Base-by-base conservation (phyloP, 2,113 vertebrate species). In the Coreoperca whiteheadi region DNA sequence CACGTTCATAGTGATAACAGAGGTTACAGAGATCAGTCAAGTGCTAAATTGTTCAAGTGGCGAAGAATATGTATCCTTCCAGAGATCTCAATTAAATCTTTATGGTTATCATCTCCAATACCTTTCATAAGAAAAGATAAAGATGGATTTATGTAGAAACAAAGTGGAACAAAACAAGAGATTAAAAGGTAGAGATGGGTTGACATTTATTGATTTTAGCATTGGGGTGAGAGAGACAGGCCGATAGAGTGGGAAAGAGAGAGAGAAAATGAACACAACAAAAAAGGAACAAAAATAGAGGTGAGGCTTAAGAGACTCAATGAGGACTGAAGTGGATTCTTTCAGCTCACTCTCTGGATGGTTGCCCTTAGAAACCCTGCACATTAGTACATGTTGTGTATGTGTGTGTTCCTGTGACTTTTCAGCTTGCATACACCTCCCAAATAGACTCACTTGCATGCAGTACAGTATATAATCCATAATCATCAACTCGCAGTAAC, bases 251-350 rank as follows among this genome's bases (percentile, higher is more conserved):
- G 25, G 28, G n/a, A 21, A n/a, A 51, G 53, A 25, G 9, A 30
- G 20, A 4, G 41, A 59, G 46, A 50, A 12, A 65, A 83, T 28
- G 14, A 60, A 46, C 34, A 61, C 20, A 16, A 46, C 18, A 15
- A 70, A 72, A 72, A 34, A 28, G 28, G 41, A 66, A 69, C 50
- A 78, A 81, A 81, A 66, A 68, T 48, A 53, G 71, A 80, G 56
- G 50, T 51, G 53, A 81, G 25, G 70, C 59, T 79, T n/a, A 60
- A 66, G 48, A 67, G 63, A 85, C 65, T 85, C 61, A 79, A 41
- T 79, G 76, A 76, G 72, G 77, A 71, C 60, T 83, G 53, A 84
- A 84, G 81, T 72, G 46, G 69, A 63, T 84, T 87, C 25, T 72
- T 84, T 79, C 53, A 82, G 72, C 74, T 75, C 50, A 25, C 65